Evolutionary conservation across 2,113 vertebrate species (phyloP).

Genomic region (Lates calcarifer): DNA sequence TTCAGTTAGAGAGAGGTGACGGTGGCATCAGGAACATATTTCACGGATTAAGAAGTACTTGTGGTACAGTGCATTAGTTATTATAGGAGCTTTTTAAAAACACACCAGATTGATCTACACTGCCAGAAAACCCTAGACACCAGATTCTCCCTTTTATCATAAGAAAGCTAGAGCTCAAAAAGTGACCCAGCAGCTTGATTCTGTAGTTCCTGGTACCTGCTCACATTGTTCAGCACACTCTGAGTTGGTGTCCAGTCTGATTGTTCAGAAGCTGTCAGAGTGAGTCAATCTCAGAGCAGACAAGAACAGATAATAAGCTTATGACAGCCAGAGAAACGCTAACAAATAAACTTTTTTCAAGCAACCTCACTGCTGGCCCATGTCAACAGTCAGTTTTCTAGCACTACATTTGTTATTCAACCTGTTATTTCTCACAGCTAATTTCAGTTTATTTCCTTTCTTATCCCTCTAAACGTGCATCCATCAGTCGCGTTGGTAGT

Average conservation of each 20-base stretch:
- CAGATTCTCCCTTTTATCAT: neutral
- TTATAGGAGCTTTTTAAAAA: neutral
- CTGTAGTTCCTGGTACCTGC: no score
- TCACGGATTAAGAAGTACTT: neutral
- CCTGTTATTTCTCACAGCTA: neutral
- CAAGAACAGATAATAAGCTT: neutral
- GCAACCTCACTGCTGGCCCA: neutral
- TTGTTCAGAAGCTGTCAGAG: slow-evolving; percentile 4
- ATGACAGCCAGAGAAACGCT: neutral
- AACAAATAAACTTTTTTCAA: neutral
- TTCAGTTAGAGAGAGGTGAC: neutral
- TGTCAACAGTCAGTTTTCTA: neutral
- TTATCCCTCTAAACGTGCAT: slow-evolving; percentile 6
- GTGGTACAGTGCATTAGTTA: neutral
- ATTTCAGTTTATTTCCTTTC: neutral
- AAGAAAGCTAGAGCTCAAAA: neutral
- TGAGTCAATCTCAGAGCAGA: neutral
- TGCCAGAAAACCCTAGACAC: neutral
- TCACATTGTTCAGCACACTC: slow-evolving; percentile 4
- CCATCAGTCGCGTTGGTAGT: slow-evolving; percentile 9
- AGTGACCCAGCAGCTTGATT: neutral
- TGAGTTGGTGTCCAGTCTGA: neutral
- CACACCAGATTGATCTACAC: neutral
- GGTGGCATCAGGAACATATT: neutral
- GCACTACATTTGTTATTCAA: neutral